These are phyloP conservation scores for Macrobrachium nipponense DNA, from an alignment of 1,140 invertebrate genomes.

Conservation along the genomic window DNA sequence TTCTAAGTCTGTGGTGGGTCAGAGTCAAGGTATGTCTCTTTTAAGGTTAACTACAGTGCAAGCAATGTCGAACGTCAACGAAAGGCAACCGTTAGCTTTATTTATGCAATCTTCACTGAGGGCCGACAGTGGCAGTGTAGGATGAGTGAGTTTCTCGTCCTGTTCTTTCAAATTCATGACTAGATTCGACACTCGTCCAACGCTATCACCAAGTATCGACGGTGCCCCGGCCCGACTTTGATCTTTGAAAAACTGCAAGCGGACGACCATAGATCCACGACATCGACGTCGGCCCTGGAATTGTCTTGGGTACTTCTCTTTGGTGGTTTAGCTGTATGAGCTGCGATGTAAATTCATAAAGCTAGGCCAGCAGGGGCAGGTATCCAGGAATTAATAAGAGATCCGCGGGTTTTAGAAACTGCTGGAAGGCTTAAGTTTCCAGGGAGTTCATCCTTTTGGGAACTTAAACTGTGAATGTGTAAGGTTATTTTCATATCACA, in stretches of 20 bases:
- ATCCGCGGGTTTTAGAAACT: neutral
- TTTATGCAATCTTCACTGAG: too few species aligned
- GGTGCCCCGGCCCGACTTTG: too few species aligned
- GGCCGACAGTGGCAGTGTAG: too few species aligned
- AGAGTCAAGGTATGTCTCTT: too few species aligned
- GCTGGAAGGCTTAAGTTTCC: neutral
- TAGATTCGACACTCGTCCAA: too few species aligned
- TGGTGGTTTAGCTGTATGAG: slow-evolving; percentile 57
- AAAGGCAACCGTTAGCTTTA: too few species aligned
- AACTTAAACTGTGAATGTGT: slow-evolving; percentile 52
- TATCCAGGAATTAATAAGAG: slow-evolving; percentile 17
- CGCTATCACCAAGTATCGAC: too few species aligned
- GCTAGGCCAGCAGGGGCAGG: slow-evolving; percentile 51
- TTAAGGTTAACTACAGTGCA: too few species aligned
- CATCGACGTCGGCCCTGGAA: neutral
- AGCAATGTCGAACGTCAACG: too few species aligned
- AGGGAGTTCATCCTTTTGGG: slow-evolving; percentile 9
- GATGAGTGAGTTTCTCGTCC: too few species aligned
- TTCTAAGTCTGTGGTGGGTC: too few species aligned
- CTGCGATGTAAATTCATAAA: slow-evolving; percentile 35
- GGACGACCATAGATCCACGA: neutral
- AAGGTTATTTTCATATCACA: slow-evolving; percentile 43
- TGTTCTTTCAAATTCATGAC: too few species aligned
- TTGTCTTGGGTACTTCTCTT: slow-evolving; percentile 24
- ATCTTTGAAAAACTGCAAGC: neutral